Evolutionary conservation across 2,888 invertebrate genomes (phyloP), one percentile per base, ranked within the genome.

Genomic region (Drosophila borborema): DNA sequence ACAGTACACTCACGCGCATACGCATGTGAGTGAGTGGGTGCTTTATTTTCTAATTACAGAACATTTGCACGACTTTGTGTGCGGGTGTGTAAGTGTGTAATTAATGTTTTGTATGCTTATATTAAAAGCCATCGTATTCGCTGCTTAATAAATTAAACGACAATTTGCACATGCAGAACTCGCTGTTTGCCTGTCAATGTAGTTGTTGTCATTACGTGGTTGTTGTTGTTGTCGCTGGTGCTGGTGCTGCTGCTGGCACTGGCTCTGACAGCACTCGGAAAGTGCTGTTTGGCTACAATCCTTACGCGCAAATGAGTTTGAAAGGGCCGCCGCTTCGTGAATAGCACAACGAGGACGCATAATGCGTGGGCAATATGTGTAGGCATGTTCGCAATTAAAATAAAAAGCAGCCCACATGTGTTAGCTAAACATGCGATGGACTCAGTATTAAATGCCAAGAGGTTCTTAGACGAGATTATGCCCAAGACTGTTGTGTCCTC

Each of bases 91-190:
- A 10, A 56, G 64, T 64, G 74, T 65, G 84, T 89, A 85, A 86
- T 85, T 85, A 89, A 86, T 86, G 89, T 70, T 81, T 83, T 83
- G 79, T 79, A 72, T 89, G 84, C 79, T 83, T 75, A 89, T 89
- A 85, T 83, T 86, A 86, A 85, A 81, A 75, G 78, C 78, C 69
- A 65, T 68, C 70, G 70, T 81, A 69, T 65, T 79, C 65, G 86
- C 64, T 75, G 86, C 77, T 87, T 86, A 86, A 86, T 86, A 86
- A 89, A 87, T 86, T 84, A 86, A 86, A 80, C 89, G 89, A 87
- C 87, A 86, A 87, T 89, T 86, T 84, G 77, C 81, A 83, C 86
- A 81, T 79, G 79, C 73, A 73, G 68, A 81, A 79, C 64, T 81
- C 60, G 66, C 64, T 72, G 20, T 60, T 28, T 62, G 65, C 20